Conservation (phyloP, 2,113 vertebrate genomes). For the Seriola quinqueradiata region DNA sequence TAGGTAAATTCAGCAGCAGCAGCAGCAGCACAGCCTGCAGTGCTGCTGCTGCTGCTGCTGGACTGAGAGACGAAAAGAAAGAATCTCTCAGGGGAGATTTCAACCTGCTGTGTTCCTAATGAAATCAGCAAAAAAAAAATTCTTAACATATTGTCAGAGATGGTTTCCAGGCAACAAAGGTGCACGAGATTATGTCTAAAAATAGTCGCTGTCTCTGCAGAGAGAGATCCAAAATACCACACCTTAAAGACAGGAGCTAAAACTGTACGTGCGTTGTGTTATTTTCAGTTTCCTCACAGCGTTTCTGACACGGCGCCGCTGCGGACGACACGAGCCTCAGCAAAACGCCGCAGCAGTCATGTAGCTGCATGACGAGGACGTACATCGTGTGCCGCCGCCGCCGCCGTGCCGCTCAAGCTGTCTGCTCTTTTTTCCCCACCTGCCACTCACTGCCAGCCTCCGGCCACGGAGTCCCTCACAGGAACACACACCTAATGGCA, state of each 20-base stretch:
- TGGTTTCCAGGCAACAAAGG: constrained; percentile 80
- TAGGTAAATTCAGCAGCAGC: constrained; percentile 48
- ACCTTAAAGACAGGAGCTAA: constrained; percentile 47
- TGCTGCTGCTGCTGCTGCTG: too few species aligned
- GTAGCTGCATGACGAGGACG: constrained; percentile 33
- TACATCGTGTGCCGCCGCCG: constrained; percentile 4
- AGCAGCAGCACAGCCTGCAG: not conserved
- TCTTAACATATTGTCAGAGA: constrained; percentile 44
- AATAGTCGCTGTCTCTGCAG: constrained; percentile 61
- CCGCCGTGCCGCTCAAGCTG: constrained; percentile 47
- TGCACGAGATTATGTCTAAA: constrained; percentile 65
- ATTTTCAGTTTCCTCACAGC: constrained; percentile 53
- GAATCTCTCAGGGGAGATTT: constrained; percentile 15
- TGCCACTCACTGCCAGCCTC: constrained; percentile 62
- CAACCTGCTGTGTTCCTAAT: constrained; percentile 28
- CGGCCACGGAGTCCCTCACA: constrained; percentile 1
- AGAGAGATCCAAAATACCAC: constrained; percentile 57
- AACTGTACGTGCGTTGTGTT: constrained; percentile 40
- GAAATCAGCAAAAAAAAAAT: constrained; percentile 47
- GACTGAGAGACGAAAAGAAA: not conserved
- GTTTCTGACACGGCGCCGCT: not conserved
- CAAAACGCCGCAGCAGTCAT: constrained; percentile 20
- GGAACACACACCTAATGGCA: constrained; percentile 48
- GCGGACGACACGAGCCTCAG: constrained; percentile 22
- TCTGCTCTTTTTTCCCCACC: constrained; percentile 54